Evolutionary conservation across 37 sponge, comb jelly and placozoan species (phyloP), one percentile per base, ranked within the genome.

Genomic region (Chondrilla cf. caribensis): DNA sequence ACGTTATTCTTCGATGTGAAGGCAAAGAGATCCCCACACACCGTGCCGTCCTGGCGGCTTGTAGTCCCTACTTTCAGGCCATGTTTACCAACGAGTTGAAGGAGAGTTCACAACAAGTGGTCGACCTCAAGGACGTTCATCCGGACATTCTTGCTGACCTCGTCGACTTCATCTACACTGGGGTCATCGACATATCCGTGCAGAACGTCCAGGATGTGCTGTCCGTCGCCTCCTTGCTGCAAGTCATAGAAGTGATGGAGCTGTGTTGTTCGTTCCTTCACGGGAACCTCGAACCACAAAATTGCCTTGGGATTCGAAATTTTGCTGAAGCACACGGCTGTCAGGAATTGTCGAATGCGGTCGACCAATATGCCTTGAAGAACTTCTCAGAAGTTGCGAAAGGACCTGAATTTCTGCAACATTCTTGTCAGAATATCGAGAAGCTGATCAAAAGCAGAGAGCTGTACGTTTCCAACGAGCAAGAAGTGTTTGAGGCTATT

Each of bases 241-340:
- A 97, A 76, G 79, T 97, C n/a, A 60, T 47, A 9, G 85, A 89
- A n/a, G 95, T 95, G 26, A 88, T 90, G 55, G 89, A 93, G n/a
- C 77, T 93, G 6, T 97, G 98, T 71, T 95, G 98, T 80, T 87
- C 88, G 9, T 97, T 95, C 68, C 88, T 97, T 54, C 88, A 89
- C 70, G 84, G 95, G 24, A 95, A 97, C 60, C 87, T 97, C 15
- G 96, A 95, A 68, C 93, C 91, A 11, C 60, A 41, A 65, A 97
- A 97, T 81, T 95, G 95, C 51, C 87, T 97, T 2, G 98, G 95
- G 40, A 95, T 97, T 25, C 84, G 94, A 35, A 84, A 66, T 38
- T 97, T 97, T 85, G 95, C 93, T 33, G 95, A 93, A 40, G 91
- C 89, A 6, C 90, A 92, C 60, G 96, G 96, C 22, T 95, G 96